These are phyloP conservation scores for Catocala nupta DNA, from an alignment of 2,888 invertebrate genomes.

Conservation along the genomic window DNA sequence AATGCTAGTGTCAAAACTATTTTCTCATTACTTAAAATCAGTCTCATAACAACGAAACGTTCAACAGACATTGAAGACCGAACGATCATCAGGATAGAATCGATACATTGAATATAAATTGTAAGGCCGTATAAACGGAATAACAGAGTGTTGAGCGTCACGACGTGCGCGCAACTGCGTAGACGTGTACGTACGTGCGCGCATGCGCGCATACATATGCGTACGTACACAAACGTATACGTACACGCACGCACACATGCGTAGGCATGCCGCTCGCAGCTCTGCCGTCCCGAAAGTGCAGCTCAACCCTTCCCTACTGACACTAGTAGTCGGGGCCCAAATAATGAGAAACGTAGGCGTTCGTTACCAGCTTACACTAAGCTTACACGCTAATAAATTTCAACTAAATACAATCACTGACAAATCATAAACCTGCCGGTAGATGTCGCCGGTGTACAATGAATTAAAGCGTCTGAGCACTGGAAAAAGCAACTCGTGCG, in stretches of 20 bases:
- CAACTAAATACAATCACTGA: constrained; percentile 69
- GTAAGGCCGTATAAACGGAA: constrained; percentile 11
- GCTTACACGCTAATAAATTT: constrained; percentile 77
- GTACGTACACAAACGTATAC: not conserved
- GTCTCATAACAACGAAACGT: constrained; percentile 80
- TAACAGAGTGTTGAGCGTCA: not conserved
- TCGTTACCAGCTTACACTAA: constrained; percentile 69
- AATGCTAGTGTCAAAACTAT: constrained; percentile 66
- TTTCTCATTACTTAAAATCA: constrained; percentile 82
- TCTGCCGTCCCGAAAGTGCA: constrained; percentile 9
- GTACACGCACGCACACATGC: not conserved
- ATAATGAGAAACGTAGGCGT: constrained; percentile 60
- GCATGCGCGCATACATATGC: not conserved
- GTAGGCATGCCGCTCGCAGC: too few species aligned
- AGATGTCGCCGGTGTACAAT: constrained; percentile 18
- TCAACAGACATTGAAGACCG: constrained; percentile 50
- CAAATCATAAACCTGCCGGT: constrained; percentile 38
- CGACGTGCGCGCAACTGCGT: not conserved
- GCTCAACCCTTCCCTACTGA: constrained; percentile 53
- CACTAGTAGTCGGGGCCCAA: constrained; percentile 58
- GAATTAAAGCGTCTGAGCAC: constrained; percentile 30
- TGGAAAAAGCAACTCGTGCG: constrained; percentile 16
- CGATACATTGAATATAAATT: constrained; percentile 25
- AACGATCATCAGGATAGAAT: constrained; percentile 36
- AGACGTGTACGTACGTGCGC: constrained; percentile 2